phyloP scores from a whole-genome alignment of 2,888 invertebrate genomes.

The Cephus spinipes region DNA sequence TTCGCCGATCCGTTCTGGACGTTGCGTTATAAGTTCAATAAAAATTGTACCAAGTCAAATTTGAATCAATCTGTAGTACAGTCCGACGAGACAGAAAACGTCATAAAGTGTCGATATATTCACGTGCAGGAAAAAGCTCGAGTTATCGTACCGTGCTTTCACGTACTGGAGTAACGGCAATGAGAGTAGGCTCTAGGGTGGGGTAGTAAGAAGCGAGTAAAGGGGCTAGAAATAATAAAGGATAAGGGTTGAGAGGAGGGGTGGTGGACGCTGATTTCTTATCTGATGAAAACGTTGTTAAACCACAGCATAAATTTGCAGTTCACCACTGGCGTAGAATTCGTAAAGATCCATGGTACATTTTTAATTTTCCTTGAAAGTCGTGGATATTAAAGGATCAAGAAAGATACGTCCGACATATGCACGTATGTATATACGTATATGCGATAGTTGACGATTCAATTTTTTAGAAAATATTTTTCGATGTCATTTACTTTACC shows the following conservation, averaged over 20 bases:
- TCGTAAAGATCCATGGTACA: neutral
- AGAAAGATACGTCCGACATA: no score
- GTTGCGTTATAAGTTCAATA: slow-evolving; percentile 24
- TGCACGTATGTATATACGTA: no score
- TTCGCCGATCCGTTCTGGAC: slow-evolving; percentile 5
- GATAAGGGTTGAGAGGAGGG: slow-evolving; percentile 16
- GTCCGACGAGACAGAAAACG: slow-evolving; percentile 3
- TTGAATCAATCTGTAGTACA: neutral
- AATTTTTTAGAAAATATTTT: no score
- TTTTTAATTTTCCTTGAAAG: no score
- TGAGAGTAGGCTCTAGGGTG: neutral
- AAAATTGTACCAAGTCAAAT: slow-evolving; percentile 32
- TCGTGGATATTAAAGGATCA: no score
- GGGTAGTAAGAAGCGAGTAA: neutral
- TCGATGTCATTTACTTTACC: no score
- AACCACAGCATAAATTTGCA: slow-evolving; percentile 33
- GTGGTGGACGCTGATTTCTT: slow-evolving; percentile 26
- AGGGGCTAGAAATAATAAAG: slow-evolving; percentile 19
- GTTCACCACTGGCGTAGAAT: slow-evolving; percentile 27
- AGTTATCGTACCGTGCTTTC: no score
- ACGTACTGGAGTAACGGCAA: no score
- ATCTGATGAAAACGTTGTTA: slow-evolving; percentile 36
- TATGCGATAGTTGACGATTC: no score
- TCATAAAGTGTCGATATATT: neutral
- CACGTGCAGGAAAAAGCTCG: neutral